These are phyloP conservation scores for Malachius bipustulatus DNA, from an alignment of 2,888 invertebrate genomes.

Conservation along the genomic window DNA sequence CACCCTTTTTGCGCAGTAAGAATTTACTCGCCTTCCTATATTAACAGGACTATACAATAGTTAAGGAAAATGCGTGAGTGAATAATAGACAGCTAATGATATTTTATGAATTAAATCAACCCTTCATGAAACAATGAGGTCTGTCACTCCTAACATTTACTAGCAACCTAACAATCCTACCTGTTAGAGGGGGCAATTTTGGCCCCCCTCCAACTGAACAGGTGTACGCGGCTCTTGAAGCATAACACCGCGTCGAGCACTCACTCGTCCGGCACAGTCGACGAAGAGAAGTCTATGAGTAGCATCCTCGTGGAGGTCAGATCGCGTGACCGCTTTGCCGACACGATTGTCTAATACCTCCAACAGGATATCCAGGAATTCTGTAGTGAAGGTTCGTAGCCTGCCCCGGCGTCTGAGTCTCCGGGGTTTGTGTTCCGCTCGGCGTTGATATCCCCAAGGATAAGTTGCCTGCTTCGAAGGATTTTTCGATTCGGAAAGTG, in stretches of 20 bases:
- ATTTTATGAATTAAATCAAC: too few relatives aligned
- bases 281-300: constrained; percentile 31
- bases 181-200: constrained; percentile 31
- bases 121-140: too few relatives aligned
- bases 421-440: constrained; percentile 12
- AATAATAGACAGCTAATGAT: too few relatives aligned
- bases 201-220: constrained; percentile 34
- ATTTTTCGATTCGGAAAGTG: too few relatives aligned
- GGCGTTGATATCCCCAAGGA: not conserved
- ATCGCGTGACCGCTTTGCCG: constrained; percentile 24
- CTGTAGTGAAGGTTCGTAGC: constrained; percentile 19
- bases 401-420: constrained; percentile 20
- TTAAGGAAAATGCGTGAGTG: too few relatives aligned
- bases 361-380: constrained; percentile 13
- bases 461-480: too few relatives aligned
- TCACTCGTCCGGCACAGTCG: constrained; percentile 40
- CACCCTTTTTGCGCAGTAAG: too few relatives aligned
- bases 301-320: constrained; percentile 22
- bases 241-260: constrained; percentile 37
- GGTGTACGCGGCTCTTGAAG: constrained; percentile 39
- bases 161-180: constrained; percentile 33
- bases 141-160: too few relatives aligned
- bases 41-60: too few relatives aligned
- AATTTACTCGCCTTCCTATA: too few relatives aligned
- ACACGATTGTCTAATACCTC: too few relatives aligned